Evolutionary conservation across 2,888 invertebrate species (phyloP), one percentile per base, ranked within the genome.

Genomic region (Epiblema foenella): DNA sequence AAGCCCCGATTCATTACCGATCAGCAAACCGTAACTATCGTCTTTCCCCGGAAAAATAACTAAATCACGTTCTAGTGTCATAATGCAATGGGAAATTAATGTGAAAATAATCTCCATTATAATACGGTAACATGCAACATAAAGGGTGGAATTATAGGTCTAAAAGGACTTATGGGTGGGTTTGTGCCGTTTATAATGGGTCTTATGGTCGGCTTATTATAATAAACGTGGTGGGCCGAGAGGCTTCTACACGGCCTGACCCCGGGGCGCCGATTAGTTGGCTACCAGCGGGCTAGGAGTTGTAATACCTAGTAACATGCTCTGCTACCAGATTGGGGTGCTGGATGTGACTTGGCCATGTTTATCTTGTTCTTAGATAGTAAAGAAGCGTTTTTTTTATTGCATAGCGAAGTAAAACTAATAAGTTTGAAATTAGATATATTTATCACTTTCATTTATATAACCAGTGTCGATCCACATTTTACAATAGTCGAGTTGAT

Each of bases 191-290:
- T 85, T 88, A 87, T 89, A 89, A 91, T 89, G 80, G 87, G 46
- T 37, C 42, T 56, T 71, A 59, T 46, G 54, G 58, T 52, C 63
- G 46, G 64, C 89, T 90, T 90, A 91, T 92, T 92, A 91, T 89
- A 92, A 92, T 93, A 92, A 92, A 89, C 90, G 90, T 89, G 90
- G 90, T 80, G 86, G 83, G 84, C 84, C 84, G 85, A 76, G 82
- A 82, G 83, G 86, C 84, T 84, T 81, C 83, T 87, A 93, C 93
- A 93, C 88, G 91, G 86, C 80, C 79, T 92, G 93, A 93, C 93
- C 93, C 81, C 85, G 77, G 78, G 90, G 87, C 88, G 85, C 84
- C 91, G 90, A 93, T 93, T 92, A 92, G 92, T 81, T 78, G 77
- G 86, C 88, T 89, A 89, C 90, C 83, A 88, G 85, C 78, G 75